These are phyloP conservation scores for Lepus oiostolus DNA, from an alignment of 2,797 vertebrate genomes.

Conservation along the genomic window DNA sequence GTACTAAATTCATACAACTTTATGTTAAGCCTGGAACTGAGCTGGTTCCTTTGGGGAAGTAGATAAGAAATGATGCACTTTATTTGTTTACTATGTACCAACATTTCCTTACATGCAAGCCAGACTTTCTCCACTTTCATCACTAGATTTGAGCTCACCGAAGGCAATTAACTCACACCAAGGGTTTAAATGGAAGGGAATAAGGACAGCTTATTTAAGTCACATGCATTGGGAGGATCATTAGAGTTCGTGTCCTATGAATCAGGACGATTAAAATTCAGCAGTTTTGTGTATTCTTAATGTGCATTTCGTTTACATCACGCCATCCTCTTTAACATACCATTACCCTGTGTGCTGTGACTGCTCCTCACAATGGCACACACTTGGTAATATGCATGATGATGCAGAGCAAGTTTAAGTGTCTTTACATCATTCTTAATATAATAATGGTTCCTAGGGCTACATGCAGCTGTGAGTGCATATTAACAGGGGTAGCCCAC, in stretches of 20 bases:
- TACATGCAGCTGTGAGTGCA: slow-evolving; percentile 79
- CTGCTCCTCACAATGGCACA: slow-evolving; percentile 70
- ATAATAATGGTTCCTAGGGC: slow-evolving; percentile 82
- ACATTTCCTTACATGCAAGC: neutral
- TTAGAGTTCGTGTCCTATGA: slow-evolving; percentile 75
- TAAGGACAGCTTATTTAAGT: slow-evolving; percentile 79
- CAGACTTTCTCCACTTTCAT: neutral
- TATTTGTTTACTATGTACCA: neutral
- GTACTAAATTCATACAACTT: neutral
- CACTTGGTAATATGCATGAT: slow-evolving; percentile 69
- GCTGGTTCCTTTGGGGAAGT: neutral
- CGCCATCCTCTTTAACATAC: slow-evolving; percentile 59
- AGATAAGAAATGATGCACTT: neutral
- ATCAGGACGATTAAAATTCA: slow-evolving; percentile 79
- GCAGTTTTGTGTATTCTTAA: slow-evolving; percentile 78
- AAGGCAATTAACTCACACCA: slow-evolving; percentile 75
- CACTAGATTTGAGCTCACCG: slow-evolving; percentile 45
- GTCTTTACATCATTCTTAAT: slow-evolving; percentile 85
- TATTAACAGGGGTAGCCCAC: slow-evolving; percentile 81
- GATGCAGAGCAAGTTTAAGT: slow-evolving; percentile 78
- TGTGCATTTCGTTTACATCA: slow-evolving; percentile 75
- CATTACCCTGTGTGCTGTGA: slow-evolving; percentile 68
- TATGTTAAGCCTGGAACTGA: neutral
- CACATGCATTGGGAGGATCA: slow-evolving; percentile 68
- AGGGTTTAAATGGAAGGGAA: slow-evolving; percentile 77